A percentile compares a stretch with the other conserved stretches of the same genome.
phyloP scores from a whole-genome alignment of 2,888 invertebrate species.

The Anagyrus pseudococci region DNA sequence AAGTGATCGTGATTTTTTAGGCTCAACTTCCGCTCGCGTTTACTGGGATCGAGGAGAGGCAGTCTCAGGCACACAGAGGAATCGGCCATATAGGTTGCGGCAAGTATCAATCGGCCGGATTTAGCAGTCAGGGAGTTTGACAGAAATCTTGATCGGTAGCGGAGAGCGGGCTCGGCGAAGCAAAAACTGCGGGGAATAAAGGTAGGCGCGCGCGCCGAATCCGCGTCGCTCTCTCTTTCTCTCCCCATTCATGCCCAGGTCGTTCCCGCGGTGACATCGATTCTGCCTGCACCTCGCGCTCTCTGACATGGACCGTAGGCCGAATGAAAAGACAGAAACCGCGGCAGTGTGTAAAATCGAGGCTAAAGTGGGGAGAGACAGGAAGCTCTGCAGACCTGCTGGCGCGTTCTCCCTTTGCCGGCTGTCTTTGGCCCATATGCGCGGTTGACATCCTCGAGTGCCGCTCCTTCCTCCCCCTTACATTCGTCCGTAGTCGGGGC shows the following conservation, averaged over 20 bases:
- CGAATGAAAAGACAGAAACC: no score
- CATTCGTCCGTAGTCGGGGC: conserved; percentile 11
- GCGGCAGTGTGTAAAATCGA: conserved; percentile 5
- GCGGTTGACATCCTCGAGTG: no score
- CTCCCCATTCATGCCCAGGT: conserved; percentile 30
- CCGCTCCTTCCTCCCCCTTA: background rate
- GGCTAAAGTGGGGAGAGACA: conserved; percentile 38
- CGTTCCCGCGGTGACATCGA: conserved; percentile 26
- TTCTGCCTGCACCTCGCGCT: no score
- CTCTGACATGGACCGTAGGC: no score
- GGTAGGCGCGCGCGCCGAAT: background rate
- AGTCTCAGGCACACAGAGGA: conserved; percentile 3
- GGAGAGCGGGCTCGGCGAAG: background rate
- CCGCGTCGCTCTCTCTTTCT: conserved; percentile 42
- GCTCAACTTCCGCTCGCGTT: conserved; percentile 6
- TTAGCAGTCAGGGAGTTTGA: conserved; percentile 52
- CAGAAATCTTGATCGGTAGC: conserved; percentile 48
- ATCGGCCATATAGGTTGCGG: background rate
- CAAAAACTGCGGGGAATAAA: background rate
- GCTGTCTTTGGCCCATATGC: no score
- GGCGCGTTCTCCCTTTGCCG: no score
- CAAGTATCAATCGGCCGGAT: conserved; percentile 42
- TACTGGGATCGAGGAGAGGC: no score
- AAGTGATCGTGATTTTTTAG: no score
- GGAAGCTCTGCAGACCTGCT: conserved; percentile 52